Conservation (phyloP, 2,113 vertebrate genomes). For the Podiceps cristatus region DNA sequence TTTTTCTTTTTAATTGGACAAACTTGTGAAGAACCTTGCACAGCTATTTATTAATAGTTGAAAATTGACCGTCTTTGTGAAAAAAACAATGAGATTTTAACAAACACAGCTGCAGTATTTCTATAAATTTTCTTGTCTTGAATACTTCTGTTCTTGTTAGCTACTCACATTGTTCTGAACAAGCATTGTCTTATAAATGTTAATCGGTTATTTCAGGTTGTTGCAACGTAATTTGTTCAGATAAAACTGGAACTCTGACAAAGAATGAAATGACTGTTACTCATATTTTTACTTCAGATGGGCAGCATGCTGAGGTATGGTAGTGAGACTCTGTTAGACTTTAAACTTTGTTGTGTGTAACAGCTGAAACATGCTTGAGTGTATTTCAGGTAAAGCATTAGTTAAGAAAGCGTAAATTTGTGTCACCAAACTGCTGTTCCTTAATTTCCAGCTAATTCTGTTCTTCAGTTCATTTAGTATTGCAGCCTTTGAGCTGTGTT, state of each 20-base stretch:
- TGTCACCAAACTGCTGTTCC: background rate
- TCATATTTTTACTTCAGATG: conserved; percentile 92
- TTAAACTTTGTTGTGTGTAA: background rate
- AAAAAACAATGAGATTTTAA: too few species aligned
- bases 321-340: background rate
- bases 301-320: conserved; percentile 92
- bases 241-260: conserved; percentile 97
- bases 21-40: background rate
- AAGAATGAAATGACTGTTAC: conserved; percentile 99
- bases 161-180: background rate
- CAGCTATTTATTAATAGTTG: background rate
- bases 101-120: background rate
- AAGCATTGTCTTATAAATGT: background rate
- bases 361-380: background rate
- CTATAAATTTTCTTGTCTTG: background rate
- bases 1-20: background rate
- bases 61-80: background rate
- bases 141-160: background rate
- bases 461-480: background rate
- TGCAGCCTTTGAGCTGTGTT: background rate
- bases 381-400: background rate
- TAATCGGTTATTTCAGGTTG: conserved; percentile 82
- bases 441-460: background rate
- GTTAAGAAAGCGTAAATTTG: background rate
- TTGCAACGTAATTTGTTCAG: conserved; percentile 98